Conservation (phyloP, 2,888 invertebrate genomes). For the Philereme transversata region DNA sequence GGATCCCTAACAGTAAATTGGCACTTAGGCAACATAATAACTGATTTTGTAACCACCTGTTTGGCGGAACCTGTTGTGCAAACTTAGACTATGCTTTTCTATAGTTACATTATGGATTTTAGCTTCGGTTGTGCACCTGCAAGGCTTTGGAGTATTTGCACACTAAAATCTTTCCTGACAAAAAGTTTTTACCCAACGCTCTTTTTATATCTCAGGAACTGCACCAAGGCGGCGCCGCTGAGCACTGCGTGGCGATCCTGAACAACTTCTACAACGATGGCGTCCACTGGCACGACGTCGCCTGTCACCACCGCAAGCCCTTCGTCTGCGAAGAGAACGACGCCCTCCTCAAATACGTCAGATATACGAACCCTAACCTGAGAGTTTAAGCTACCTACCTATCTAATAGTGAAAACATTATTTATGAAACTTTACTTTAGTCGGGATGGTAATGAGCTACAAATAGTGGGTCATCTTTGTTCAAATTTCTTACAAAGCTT, state of each 20-base stretch:
- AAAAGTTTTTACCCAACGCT: neutral
- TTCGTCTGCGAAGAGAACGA: slow-evolving; percentile 96
- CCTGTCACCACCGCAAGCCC: slow-evolving; percentile 95
- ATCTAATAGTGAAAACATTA: slow-evolving; percentile 29
- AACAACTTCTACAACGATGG: slow-evolving; percentile 97
- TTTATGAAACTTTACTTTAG: slow-evolving; percentile 40
- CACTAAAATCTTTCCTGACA: neutral
- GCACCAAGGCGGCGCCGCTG: slow-evolving; percentile 91
- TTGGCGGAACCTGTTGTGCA: too few relatives aligned
- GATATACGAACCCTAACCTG: slow-evolving; percentile 91
- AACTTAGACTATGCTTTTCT: too few relatives aligned
- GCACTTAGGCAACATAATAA: too few relatives aligned
- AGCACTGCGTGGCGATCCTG: slow-evolving; percentile 93
- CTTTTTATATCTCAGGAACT: slow-evolving; percentile 80
- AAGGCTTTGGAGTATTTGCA: neutral
- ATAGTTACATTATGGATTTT: too few relatives aligned
- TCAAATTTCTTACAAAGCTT: neutral
- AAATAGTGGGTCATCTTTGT: slow-evolving; percentile 25
- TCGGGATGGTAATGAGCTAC: slow-evolving; percentile 29
- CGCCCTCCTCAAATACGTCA: slow-evolving; percentile 92
- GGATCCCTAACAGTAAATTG: neutral
- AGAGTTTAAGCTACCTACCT: slow-evolving; percentile 79
- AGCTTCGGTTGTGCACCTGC: too few relatives aligned
- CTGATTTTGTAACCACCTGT: too few relatives aligned
- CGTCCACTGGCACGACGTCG: slow-evolving; percentile 95